phyloP scores from a whole-genome alignment of 2,888 invertebrate genomes.

The Dryocosmus kuriphilus region DNA sequence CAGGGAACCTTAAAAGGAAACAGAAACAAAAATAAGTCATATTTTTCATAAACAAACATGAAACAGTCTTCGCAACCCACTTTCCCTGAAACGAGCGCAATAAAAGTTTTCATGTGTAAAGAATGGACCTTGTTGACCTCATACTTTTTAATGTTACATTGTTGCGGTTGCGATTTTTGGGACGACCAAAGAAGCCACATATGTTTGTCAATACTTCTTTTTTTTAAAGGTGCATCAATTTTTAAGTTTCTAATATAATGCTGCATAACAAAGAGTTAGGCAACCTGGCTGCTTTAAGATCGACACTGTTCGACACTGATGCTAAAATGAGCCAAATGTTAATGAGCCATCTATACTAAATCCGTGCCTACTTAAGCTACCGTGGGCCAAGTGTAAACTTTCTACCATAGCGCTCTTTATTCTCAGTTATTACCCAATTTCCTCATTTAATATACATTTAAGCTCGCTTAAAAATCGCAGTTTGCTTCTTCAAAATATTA shows the following conservation, averaged over 20 bases:
- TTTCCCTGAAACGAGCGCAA: not conserved
- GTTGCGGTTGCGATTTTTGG: too few relatives aligned
- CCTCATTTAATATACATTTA: not conserved
- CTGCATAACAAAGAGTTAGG: too few relatives aligned
- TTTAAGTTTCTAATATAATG: too few relatives aligned
- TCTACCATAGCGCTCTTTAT: not conserved
- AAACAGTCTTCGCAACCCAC: not conserved
- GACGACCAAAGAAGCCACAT: too few relatives aligned
- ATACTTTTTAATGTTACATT: not conserved
- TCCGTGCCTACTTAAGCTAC: conserved; percentile 50
- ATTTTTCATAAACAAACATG: not conserved
- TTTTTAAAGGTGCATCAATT: too few relatives aligned
- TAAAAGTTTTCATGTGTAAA: not conserved
- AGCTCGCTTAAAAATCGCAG: not conserved
- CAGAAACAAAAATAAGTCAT: not conserved
- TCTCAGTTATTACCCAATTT: not conserved
- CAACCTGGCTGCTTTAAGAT: too few relatives aligned
- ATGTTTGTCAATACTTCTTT: too few relatives aligned
- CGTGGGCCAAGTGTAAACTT: conserved; percentile 8
- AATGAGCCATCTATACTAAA: conserved; percentile 60
- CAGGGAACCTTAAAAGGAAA: not conserved
- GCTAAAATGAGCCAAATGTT: conserved; percentile 60
- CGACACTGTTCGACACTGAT: conserved; percentile 46
- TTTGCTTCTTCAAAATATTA: not conserved
- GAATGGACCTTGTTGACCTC: not conserved